Conservation (phyloP, 2,888 invertebrate species). For the Sthenelais limicola region DNA sequence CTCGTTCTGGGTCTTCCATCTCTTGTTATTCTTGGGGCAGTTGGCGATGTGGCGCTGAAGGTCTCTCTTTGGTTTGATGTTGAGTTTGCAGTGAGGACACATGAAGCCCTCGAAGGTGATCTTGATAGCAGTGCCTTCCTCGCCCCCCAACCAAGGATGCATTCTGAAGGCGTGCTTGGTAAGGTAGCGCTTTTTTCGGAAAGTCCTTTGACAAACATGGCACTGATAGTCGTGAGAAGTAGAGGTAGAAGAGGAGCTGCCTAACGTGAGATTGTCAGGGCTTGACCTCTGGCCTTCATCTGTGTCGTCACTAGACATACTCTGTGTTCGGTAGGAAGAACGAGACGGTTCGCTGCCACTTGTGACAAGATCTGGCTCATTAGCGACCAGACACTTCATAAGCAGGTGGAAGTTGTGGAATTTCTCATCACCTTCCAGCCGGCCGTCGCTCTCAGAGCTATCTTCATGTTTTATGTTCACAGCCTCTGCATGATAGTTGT, state of each 20-base stretch:
- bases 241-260: neutral
- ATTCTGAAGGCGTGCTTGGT: constrained; percentile 47
- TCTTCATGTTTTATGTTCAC: too few relatives aligned
- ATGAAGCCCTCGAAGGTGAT: constrained; percentile 5
- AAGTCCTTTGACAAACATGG: constrained; percentile 42
- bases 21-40: constrained; percentile 35
- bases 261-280: neutral
- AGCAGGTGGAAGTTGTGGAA: constrained; percentile 47
- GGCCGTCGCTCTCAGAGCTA: neutral
- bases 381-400: constrained; percentile 43
- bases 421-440: constrained; percentile 17
- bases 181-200: constrained; percentile 47
- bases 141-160: constrained; percentile 38
- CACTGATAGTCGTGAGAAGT: constrained; percentile 39
- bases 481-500: neutral
- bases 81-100: constrained; percentile 45
- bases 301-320: constrained; percentile 29
- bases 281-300: constrained; percentile 9
- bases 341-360: neutral
- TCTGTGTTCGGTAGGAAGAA: constrained; percentile 4
- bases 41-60: constrained; percentile 39
- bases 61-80: constrained; percentile 25
- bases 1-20: constrained; percentile 38
- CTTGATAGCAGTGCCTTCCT: constrained; percentile 17
- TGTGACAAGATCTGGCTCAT: constrained; percentile 14